Evolutionary conservation across 2,797 vertebrate species (phyloP).

Genomic region (Austrolebias charrua): DNA sequence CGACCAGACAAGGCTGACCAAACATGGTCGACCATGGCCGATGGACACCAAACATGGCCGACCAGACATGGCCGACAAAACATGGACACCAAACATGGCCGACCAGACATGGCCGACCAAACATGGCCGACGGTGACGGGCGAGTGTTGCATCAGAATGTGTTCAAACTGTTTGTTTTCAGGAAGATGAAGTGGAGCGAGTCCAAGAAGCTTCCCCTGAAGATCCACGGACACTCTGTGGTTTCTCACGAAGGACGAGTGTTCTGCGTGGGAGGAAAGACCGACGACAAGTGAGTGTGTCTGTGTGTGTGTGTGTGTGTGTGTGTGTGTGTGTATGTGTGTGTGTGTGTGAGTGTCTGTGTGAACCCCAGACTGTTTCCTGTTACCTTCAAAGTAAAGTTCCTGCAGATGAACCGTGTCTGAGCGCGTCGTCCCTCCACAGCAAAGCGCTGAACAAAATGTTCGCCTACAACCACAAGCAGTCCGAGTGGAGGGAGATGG

Average conservation of each 20-base stretch:
- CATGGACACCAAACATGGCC: too few species aligned
- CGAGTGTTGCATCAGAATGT: background rate
- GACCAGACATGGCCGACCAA: too few species aligned
- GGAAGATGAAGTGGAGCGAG: slow-evolving; percentile 91
- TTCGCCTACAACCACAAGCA: slow-evolving; percentile 96
- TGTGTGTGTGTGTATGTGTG: slow-evolving; percentile 20
- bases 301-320: slow-evolving; percentile 21
- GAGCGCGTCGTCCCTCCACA: slow-evolving; percentile 45
- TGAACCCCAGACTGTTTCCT: too few species aligned
- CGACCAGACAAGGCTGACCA: too few species aligned
- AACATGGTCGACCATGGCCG: too few species aligned
- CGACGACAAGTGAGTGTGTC: slow-evolving; percentile 90
- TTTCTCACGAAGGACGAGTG: slow-evolving; percentile 89
- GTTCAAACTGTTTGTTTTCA: slow-evolving; percentile 52
- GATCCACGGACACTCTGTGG: slow-evolving; percentile 93
- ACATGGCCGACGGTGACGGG: too few species aligned
- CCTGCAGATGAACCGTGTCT: background rate
- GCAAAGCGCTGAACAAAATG: slow-evolving; percentile 94
- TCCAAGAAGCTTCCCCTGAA: slow-evolving; percentile 93
- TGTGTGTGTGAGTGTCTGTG: slow-evolving; percentile 2
- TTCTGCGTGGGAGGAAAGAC: slow-evolving; percentile 98
- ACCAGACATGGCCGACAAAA: too few species aligned
- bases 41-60: too few species aligned
- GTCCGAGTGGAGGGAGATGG: slow-evolving; percentile 94
- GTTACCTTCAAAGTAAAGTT: background rate